Evolutionary conservation across 35 echinoderm and acorn worm genomes (phyloP), one percentile per base, ranked within the genome.

Genomic region (Ptychodera flava): DNA sequence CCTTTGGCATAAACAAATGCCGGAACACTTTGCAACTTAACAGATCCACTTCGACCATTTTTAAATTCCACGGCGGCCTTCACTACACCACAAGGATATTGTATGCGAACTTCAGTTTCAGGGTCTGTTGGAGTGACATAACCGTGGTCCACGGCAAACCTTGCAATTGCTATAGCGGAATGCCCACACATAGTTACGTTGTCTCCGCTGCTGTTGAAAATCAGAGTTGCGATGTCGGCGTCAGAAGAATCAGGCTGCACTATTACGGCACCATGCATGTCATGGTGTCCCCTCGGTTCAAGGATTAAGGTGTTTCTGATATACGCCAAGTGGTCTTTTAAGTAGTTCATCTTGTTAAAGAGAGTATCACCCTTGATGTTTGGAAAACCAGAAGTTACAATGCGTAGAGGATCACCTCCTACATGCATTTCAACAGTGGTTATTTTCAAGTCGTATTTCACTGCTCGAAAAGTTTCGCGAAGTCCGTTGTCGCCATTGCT

Each of bases 71-170:
- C 88, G 6, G 76, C 28, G 16, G 38, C 53, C 77, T 36, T 84
- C 34, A 89, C 88, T 45, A 89, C 32, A 16, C 88, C 88, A 84
- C 88, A 89, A 0, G 88, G 88, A 29, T 82, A 89, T 84, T 89
- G 82, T 32, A 89, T 83, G 37, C 85, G 83, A 37, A 89, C 81
- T 32, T 53, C 35, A 30, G 82, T 76, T 52, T 89, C 88, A 32
- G 88, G 80, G 34, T 81, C 88, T 36, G 27, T 30, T 1, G 80
- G 29, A 15, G 34, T 28, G 15, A 85, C 88, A 16, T 36, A 83
- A 31, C 88, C 88, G 30, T 76, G 35, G 1, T 89, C 88, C 14
- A 89, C 33, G 16, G 88, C 88, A 30, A 45, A 89, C 1, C 88
- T 31, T 16, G 80, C 81, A 15, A 89, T 33, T 29, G 81, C 83